A percentile compares a stretch with the other conserved stretches of the same genome.
Conservation (phyloP, 2,888 invertebrate genomes). For the Aspidiotus destructor region DNA sequence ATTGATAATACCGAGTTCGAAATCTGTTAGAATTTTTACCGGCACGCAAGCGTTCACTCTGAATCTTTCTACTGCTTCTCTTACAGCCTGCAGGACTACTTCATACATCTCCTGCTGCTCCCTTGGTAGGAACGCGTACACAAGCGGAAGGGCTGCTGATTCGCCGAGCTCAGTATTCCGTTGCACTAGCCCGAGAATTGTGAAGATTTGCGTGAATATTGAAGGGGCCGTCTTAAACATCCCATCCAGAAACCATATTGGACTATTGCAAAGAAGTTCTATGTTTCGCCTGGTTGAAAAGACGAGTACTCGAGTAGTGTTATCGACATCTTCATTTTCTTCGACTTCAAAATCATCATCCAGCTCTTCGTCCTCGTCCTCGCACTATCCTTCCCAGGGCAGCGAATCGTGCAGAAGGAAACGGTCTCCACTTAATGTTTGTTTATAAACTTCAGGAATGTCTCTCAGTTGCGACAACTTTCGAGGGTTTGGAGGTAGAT, state of each 20-base stretch:
- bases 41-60: no score
- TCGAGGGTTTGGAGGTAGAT: not conserved
- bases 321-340: not conserved
- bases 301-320: not conserved
- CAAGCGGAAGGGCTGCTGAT: no score
- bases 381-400: no score
- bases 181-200: not conserved
- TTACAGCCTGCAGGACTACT: no score
- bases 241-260: not conserved
- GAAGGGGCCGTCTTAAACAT: not conserved
- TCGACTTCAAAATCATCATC: not conserved
- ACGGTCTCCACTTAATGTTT: not conserved
- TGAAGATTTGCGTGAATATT: not conserved
- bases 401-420: not conserved
- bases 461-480: not conserved
- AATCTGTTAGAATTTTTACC: no score
- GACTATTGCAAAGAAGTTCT: no score
- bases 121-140: no score
- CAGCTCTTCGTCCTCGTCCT: not conserved
- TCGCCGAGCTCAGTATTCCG: no score
- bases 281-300: not conserved
- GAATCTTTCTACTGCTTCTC: no score
- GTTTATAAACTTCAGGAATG: not conserved
- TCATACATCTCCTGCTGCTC: no score
- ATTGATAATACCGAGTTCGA: no score